Percentiles rank a stretch among this genome's conserved stretches.
These are phyloP conservation scores for Drosophila watanabei DNA, from an alignment of 1,140 invertebrate species.

Conservation along the genomic window DNA sequence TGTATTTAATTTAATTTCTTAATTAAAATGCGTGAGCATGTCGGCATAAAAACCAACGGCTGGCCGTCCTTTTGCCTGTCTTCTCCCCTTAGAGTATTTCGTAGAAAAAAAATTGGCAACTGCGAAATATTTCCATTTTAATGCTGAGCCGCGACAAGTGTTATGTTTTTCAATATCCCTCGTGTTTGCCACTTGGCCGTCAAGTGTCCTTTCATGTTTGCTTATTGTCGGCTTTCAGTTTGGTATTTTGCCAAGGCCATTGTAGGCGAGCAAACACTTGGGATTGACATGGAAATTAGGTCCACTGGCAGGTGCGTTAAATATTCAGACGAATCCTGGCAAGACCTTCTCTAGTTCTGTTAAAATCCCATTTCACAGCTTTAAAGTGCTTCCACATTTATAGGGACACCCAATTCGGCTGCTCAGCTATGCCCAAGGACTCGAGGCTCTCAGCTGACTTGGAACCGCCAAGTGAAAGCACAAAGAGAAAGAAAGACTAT, in stretches of 20 bases:
- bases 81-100: background rate
- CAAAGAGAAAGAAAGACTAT: no score
- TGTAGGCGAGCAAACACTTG: background rate
- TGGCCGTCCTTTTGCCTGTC: slow-evolving; percentile 9
- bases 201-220: slow-evolving; percentile 8
- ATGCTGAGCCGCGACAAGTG: slow-evolving; percentile 42
- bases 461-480: background rate
- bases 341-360: slow-evolving; percentile 1
- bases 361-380: background rate
- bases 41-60: slow-evolving; percentile 74
- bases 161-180: slow-evolving; percentile 45
- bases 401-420: slow-evolving; percentile 19
- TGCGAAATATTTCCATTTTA: slow-evolving; percentile 52
- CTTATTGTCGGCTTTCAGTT: slow-evolving; percentile 32
- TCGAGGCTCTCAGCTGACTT: background rate
- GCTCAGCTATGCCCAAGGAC: slow-evolving; percentile 41
- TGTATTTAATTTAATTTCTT: slow-evolving; percentile 85
- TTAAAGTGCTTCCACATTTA: slow-evolving; percentile 29
- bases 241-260: slow-evolving; percentile 1
- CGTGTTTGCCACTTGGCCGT: background rate
- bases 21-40: slow-evolving; percentile 82
- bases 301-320: slow-evolving; percentile 7
- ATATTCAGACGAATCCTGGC: slow-evolving; percentile 2
- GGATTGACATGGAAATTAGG: background rate
- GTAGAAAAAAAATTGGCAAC: slow-evolving; percentile 13